phyloP scores from a whole-genome alignment of 2,888 invertebrate species.

The Oasisia sp. region DNA sequence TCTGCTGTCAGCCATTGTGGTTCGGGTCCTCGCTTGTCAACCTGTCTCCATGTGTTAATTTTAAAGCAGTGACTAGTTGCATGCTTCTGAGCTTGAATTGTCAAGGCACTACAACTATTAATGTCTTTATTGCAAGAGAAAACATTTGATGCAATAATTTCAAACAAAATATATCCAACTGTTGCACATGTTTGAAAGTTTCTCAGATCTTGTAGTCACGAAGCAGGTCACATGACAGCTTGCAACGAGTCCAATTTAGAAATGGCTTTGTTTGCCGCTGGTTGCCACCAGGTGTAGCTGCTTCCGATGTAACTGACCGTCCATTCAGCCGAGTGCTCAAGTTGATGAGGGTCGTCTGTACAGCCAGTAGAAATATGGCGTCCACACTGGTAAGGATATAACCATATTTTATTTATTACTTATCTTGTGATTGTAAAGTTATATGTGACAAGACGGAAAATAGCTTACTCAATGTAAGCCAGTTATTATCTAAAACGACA shows the following conservation, averaged over 20 bases:
- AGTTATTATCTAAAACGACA: not conserved
- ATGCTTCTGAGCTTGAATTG: no score
- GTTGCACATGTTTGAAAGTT: not conserved
- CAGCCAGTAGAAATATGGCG: constrained; percentile 72
- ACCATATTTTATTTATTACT: not conserved
- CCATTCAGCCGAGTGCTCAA: constrained; percentile 79
- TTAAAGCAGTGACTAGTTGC: no score
- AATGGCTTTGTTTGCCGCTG: not conserved
- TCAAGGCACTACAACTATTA: no score
- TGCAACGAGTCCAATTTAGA: not conserved
- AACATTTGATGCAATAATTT: no score
- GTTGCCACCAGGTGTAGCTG: not conserved
- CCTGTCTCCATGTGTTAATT: not conserved
- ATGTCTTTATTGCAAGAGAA: no score
- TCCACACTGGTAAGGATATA: constrained; percentile 66
- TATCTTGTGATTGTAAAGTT: not conserved
- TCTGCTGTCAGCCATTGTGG: not conserved
- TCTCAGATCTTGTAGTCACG: not conserved
- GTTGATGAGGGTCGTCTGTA: constrained; percentile 77
- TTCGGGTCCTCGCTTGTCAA: not conserved
- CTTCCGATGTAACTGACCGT: constrained; percentile 71
- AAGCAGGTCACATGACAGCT: not conserved
- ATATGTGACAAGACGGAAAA: no score
- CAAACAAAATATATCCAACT: no score
- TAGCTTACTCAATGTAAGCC: no score